Base-by-base conservation (phyloP, 2,113 vertebrate species). In the Dipodomys stephensi region DNA sequence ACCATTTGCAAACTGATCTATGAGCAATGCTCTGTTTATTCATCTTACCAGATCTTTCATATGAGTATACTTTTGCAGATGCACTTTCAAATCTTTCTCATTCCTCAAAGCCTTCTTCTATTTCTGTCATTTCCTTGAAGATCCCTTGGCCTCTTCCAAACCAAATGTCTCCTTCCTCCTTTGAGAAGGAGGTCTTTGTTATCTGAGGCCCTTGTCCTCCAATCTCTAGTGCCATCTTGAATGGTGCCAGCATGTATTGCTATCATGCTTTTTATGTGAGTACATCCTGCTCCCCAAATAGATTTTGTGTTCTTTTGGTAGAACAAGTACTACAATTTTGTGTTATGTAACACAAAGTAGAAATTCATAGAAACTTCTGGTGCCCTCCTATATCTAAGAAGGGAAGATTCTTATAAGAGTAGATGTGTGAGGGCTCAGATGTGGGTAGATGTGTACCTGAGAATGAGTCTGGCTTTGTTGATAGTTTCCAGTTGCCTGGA, bases 221-320 rank as follows among this genome's bases (percentile, higher is more conserved):
- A 30, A 6, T 12, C 10, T 19, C 53, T 35, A 49, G 35, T 62
- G 67, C 46, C 18, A 25, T 90, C 46, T 35, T 32, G 67, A 93
- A 25, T 32, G 53, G 22, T 23, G 44, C n/a, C 68, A 35, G 69
- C 5, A 3, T 87, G 44, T 67, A 32, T 6, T 93, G 60, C 30
- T 60, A 32, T 83, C 44, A 88, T 79, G 67, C 35, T 95, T 88
- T 94, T 77, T 78, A 30, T 32, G n/a, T 80, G 72, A 86, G 35
- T n/a, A 92, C n/a, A 88, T 74, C 25, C 49, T 93, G 83, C 19
- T 90, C 35, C 39, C 65, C 83, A 87, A 69, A 82, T 32, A 77
- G 71, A 88, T 49, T 79, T 83, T 69, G 35, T 85, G 39, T 82
- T 84, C 77, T 89, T 94, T 93, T 53, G 65, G 46, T 80, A 82